Conservation (phyloP, 2,113 vertebrate genomes). For the Cnemophilus loriae region DNA sequence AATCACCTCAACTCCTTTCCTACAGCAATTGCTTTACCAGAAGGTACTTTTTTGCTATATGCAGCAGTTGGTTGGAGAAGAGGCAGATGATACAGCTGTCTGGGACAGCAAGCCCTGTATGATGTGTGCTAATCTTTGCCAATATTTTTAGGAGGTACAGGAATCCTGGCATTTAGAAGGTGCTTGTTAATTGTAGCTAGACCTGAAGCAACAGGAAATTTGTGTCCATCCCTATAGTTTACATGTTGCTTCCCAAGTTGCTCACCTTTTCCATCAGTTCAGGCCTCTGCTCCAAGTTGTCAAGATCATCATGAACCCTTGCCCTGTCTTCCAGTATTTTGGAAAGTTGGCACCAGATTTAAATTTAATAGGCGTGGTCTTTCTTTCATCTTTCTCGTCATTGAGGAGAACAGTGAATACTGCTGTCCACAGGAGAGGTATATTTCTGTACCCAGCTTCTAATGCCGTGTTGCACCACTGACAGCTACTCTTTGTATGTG, state of each 20-base stretch:
- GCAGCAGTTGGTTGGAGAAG: not conserved
- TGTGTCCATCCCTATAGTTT: not conserved
- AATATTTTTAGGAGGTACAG: not conserved
- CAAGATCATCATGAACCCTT: not conserved
- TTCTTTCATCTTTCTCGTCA: not conserved
- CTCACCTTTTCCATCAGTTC: not conserved
- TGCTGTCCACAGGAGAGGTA: not conserved
- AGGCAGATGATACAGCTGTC: not conserved
- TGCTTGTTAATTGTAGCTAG: not conserved
- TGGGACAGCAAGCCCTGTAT: not conserved
- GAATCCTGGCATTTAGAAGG: not conserved
- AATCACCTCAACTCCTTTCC: not conserved
- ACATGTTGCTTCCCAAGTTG: not conserved
- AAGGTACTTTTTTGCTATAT: not conserved
- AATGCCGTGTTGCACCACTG: not conserved
- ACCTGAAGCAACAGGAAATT: not conserved
- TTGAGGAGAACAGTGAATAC: not conserved
- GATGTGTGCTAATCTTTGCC: not conserved
- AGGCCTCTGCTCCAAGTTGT: not conserved
- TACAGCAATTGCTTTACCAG: not conserved
- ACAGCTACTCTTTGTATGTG: not conserved
- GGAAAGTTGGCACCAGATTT: not conserved
- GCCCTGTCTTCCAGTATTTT: not conserved
- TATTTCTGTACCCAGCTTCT: not conserved
- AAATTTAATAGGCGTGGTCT: not conserved